phyloP scores from a whole-genome alignment of 2,113 vertebrate species.

The Pipa parva region DNA sequence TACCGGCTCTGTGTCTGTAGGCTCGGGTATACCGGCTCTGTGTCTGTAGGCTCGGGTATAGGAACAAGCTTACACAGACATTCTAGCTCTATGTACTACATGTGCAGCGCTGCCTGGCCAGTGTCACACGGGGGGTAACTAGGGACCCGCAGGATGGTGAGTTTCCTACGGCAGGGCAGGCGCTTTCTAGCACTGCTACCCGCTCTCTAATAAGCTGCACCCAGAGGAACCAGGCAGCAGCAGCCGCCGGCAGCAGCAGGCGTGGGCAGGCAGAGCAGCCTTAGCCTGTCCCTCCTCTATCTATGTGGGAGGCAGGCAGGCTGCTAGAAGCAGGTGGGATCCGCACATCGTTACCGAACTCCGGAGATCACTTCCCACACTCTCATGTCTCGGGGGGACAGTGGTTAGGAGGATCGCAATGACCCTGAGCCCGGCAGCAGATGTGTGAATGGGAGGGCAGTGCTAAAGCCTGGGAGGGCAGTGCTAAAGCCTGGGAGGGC shows the following conservation, averaged over 20 bases:
- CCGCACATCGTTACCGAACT: constrained; percentile 57
- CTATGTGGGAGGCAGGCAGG: constrained; percentile 53
- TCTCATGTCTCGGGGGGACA: not conserved
- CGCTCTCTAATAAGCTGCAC: not conserved
- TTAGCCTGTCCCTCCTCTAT: constrained; percentile 33
- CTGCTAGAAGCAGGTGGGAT: constrained; percentile 56
- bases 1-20: too few species aligned
- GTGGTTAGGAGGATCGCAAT: not conserved
- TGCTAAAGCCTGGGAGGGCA: not conserved
- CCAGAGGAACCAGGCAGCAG: constrained; percentile 6
- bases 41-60: too few species aligned
- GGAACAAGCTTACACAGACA: too few species aligned
- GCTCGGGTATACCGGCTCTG: too few species aligned
- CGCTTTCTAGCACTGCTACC: too few species aligned
- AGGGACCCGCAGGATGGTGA: not conserved
- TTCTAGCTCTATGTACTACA: not conserved
- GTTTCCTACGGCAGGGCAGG: too few species aligned
- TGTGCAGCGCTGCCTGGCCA: too few species aligned
- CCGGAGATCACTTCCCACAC: constrained; percentile 27
- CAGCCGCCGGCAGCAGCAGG: too few species aligned
- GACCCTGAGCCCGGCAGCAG: not conserved
- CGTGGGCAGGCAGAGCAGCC: constrained; percentile 29
- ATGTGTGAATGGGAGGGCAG: constrained; percentile 5
- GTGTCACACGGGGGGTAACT: too few species aligned
- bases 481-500: constrained; percentile 14